Evolutionary conservation across 2,113 vertebrate species (phyloP), one percentile per base, ranked within the genome.

Genomic region (Egretta garzetta): DNA sequence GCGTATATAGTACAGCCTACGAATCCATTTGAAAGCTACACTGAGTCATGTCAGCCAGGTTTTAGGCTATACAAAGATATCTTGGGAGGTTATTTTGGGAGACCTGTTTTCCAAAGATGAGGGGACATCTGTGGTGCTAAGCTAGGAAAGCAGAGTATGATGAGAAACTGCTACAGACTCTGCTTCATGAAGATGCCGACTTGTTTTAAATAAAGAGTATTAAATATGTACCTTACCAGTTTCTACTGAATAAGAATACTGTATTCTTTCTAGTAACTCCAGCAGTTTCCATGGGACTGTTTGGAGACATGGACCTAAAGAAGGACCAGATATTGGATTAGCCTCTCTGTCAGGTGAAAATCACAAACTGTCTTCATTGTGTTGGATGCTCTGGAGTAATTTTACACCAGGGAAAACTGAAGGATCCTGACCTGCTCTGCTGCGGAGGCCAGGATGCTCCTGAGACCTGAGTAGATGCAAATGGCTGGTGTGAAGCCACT

Each of bases 1-100:
- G 17, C 55, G 45, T 49, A 70, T 53, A 45, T 49, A 75, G 22
- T n/a, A 63, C 43, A 68, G 58, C 71, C 79, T 90, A 63, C 39
- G 68, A 58, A 92, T 83, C 66, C 71, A 35, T 53, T 50, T 60
- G 71, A 92, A 92, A 88, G 67, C 35, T 72, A 35, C 53, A 30
- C 49, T 67, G 43, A 22, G 24, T 88, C 58, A 28, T 9, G 20
- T 70, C 63, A 84, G 47, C 45, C n/a, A 18, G 55, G 55, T 64
- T 96, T 93, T 50, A 55, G 75, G 83, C 35, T 91, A 59, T 19
- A 45, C 58, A 90, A 80, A 95, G 41, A 79, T 23, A 52, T 75
- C 68, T 75, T 52, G n/a, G 49, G 74, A 81, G 56, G 22, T 85
- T 89, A 91, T 94, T 92, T 71, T 95, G 76, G 41, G 63, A 96